These are phyloP conservation scores for Enteromius paludinosus DNA, from an alignment of 2,797 vertebrate genomes.

Conservation along the genomic window DNA sequence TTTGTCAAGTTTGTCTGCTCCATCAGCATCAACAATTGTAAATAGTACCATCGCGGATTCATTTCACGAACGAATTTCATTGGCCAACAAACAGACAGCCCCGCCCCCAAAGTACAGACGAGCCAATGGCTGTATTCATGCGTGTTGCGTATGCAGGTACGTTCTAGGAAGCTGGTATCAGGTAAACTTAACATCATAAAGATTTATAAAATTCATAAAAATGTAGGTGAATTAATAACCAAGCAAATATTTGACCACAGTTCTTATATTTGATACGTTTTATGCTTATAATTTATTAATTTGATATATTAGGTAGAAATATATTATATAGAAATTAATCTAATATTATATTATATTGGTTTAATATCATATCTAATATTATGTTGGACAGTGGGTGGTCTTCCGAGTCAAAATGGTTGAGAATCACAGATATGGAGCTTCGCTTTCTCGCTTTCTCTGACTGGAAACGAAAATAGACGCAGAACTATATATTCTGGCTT, in stretches of 20 bases:
- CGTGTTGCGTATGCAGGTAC: neutral
- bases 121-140: neutral
- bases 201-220: neutral
- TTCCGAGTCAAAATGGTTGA: neutral
- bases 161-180: too few relatives aligned
- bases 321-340: too few relatives aligned
- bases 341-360: too few relatives aligned
- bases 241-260: neutral
- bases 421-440: neutral
- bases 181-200: neutral
- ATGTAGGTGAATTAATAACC: neutral
- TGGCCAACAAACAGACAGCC: neutral
- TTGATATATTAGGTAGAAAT: too few relatives aligned
- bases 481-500: constrained; percentile 15
- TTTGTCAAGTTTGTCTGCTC: neutral
- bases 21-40: neutral
- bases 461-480: constrained; percentile 8
- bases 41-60: neutral
- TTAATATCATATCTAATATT: too few relatives aligned
- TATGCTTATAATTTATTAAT: too few relatives aligned
- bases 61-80: neutral
- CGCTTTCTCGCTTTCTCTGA: neutral
- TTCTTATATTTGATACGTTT: too few relatives aligned
- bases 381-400: neutral
- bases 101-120: too few relatives aligned